These are phyloP conservation scores for Vanessa tameamea DNA, from an alignment of 1,140 invertebrate species.

Conservation along the genomic window DNA sequence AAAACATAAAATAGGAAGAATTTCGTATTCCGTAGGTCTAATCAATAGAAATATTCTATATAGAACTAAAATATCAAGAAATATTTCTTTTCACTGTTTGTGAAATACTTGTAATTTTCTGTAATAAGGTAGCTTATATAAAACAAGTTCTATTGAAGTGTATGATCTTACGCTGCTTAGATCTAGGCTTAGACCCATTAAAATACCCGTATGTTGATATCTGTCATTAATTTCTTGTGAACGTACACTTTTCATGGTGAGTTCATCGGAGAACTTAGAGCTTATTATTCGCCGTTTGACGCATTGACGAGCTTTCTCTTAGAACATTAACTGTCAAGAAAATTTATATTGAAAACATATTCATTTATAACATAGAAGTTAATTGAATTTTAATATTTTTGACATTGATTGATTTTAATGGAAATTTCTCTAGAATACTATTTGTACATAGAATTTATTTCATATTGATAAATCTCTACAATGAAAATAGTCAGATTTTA, in stretches of 20 bases:
- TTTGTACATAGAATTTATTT: not conserved
- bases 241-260: constrained; percentile 3
- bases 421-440: not conserved
- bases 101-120: not conserved
- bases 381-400: not conserved
- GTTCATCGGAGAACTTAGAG: not conserved
- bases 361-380: not conserved
- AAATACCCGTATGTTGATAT: constrained; percentile 9
- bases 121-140: not conserved
- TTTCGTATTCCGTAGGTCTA: no score
- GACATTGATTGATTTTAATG: no score
- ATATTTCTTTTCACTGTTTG: not conserved
- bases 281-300: constrained; percentile 8
- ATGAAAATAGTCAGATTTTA: not conserved
- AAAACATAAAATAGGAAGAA: no score
- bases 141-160: constrained; percentile 1
- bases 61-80: no score
- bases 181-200: constrained; percentile 9
- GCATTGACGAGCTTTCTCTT: not conserved
- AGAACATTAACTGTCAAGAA: not conserved
- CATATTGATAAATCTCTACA: not conserved
- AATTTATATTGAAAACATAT: no score
- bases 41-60: no score
- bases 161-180: not conserved
- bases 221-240: constrained; percentile 15